Base-by-base conservation (phyloP, 2,888 invertebrate genomes). In the Sycophila texana region DNA sequence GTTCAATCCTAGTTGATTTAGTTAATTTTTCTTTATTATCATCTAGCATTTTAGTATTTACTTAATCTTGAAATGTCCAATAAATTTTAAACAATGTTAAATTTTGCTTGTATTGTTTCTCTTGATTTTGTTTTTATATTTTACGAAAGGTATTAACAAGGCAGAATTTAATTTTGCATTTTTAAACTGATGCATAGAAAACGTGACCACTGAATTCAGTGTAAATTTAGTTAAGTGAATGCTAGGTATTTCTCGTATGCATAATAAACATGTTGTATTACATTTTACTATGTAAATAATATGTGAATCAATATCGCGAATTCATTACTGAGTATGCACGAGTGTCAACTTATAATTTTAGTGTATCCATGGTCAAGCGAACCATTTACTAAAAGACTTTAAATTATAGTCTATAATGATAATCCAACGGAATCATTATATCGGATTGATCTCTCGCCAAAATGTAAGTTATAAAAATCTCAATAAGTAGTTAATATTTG, bases 291-390 rank as follows among this genome's bases (percentile, higher is more conserved):
- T 74, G 74, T 74, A 79, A 70, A 79, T 72, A 60, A 65, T 79
- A 73, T 55, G 74, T 65, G 51, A 74, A 60, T 68, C 53, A 20
- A 68, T 65, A 74, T 63, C 68, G 65, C 13, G 22, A 79, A 76
- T 72, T 79, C 47, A 72, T 76, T 75, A 72, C 26, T 58, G 55
- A 72, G 55, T 63, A 72, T 55, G 53, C 53, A 61, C 68, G 77
- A 77, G 49, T 74, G 67, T 72, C 39, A 49, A 74, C 78, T 66
- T 78, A 78, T 81, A 79, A 65, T 79, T 74, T 73, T 76, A 81
- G 72, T 79, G 68, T 79, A 79, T 79, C 73, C 76, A 58, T 73
- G 74, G 76, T 79, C 76, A 74, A 79, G 53, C 26, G 18, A 68
- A 76, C 16, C 39, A 76, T 55, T 71, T 63, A 79, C 65, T 63